phyloP scores from a whole-genome alignment of 2,888 invertebrate species.

The Mesoligia furuncula region DNA sequence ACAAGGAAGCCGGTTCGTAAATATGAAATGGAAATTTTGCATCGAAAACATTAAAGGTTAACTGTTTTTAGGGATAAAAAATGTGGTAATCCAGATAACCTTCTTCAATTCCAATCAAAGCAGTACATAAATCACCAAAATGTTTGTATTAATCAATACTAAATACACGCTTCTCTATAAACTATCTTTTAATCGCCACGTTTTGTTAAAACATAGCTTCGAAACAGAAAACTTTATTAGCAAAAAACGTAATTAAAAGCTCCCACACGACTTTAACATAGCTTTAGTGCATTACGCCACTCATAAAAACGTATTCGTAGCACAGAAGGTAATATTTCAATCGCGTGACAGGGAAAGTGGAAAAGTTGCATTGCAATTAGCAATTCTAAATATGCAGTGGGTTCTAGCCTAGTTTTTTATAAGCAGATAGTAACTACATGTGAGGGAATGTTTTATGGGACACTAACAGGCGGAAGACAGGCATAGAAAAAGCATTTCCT shows the following conservation, averaged over 20 bases:
- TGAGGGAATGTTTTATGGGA: constrained; percentile 46
- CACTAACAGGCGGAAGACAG: constrained; percentile 28
- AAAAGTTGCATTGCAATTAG: constrained; percentile 67
- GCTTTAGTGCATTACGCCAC: constrained; percentile 27
- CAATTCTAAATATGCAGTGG: constrained; percentile 67
- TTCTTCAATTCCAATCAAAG: not conserved
- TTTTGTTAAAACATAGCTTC: not conserved
- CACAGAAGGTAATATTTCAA: constrained; percentile 53
- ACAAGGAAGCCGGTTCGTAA: not conserved
- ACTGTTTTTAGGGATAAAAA: not conserved
- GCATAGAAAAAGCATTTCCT: constrained; percentile 50
- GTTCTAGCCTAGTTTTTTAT: constrained; percentile 63
- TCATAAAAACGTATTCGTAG: constrained; percentile 49
- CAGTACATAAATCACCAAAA: not conserved
- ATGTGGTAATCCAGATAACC: not conserved
- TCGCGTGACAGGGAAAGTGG: constrained; percentile 59
- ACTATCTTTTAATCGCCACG: not conserved
- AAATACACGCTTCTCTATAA: not conserved
- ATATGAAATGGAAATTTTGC: not conserved
- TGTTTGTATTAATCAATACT: not conserved
- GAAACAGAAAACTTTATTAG: constrained; percentile 1
- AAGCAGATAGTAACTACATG: constrained; percentile 54
- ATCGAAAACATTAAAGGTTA: not conserved
- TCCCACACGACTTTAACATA: constrained; percentile 22
- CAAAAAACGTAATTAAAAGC: constrained; percentile 30